phyloP scores from a whole-genome alignment of 2,888 invertebrate species.

The Congeria kusceri region DNA sequence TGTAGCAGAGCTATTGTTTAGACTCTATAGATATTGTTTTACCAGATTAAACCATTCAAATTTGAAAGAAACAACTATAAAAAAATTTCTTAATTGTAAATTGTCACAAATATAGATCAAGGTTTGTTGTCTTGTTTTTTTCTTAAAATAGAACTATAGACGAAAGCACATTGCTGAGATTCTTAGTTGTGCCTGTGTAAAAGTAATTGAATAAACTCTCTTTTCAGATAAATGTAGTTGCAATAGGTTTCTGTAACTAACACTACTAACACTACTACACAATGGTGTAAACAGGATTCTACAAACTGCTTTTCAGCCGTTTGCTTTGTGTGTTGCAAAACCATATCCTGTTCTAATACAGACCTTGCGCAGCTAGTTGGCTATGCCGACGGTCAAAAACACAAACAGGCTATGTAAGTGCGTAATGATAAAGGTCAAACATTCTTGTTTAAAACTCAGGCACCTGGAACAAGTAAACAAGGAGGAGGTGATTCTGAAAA shows the following conservation, averaged over 20 bases:
- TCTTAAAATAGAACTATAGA: too few relatives aligned
- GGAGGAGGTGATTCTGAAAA: neutral
- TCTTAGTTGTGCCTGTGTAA: neutral
- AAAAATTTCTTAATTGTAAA: too few relatives aligned
- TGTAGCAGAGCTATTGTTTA: too few relatives aligned
- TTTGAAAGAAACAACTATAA: too few relatives aligned
- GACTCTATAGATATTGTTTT: too few relatives aligned
- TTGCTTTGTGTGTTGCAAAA: neutral
- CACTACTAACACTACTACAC: neutral
- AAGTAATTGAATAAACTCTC: too few relatives aligned
- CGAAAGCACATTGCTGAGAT: too few relatives aligned
- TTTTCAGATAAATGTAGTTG: too few relatives aligned
- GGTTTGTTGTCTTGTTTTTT: too few relatives aligned
- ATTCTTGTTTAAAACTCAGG: neutral
- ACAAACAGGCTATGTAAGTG: neutral
- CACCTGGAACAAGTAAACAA: neutral
- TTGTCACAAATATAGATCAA: too few relatives aligned
- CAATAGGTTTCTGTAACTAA: neutral
- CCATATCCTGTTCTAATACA: neutral
- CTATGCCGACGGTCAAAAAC: neutral
- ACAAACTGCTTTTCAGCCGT: too few relatives aligned
- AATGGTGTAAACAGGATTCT: slow-evolving; percentile 1
- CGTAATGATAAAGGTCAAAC: neutral
- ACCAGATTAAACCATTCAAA: too few relatives aligned
- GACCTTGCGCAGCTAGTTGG: neutral